These are phyloP conservation scores for Gisinianus flammeolus DNA, from an alignment of 2,888 invertebrate genomes.

Conservation along the genomic window DNA sequence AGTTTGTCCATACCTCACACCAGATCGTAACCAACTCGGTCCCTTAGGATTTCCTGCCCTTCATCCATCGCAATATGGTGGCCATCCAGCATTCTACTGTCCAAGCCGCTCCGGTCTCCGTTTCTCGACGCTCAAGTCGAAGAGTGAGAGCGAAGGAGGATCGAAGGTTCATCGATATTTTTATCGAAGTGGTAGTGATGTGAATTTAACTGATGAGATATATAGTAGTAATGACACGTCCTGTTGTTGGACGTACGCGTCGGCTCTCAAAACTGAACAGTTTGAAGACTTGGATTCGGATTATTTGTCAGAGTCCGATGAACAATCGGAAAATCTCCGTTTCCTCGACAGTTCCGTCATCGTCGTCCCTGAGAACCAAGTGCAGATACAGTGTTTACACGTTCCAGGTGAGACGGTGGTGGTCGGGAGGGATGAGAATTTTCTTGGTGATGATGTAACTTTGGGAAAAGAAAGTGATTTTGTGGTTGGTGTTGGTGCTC, in stretches of 20 bases:
- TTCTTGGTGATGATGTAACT: slow-evolving; percentile 1
- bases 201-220: slow-evolving; percentile 39
- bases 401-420: not conserved
- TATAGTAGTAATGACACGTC: slow-evolving; percentile 44
- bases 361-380: slow-evolving; percentile 18
- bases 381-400: slow-evolving; percentile 36
- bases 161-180: slow-evolving; percentile 30
- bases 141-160: not conserved
- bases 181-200: slow-evolving; percentile 31
- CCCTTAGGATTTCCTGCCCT: slow-evolving; percentile 34
- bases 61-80: slow-evolving; percentile 57
- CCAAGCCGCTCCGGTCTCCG: slow-evolving; percentile 41
- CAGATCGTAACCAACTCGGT: slow-evolving; percentile 54
- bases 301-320: not conserved
- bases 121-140: slow-evolving; percentile 21
- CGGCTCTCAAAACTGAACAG: slow-evolving; percentile 42
- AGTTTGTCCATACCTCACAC: slow-evolving; percentile 57
- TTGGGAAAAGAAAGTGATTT: not conserved
- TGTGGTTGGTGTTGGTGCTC: slow-evolving; percentile 26
- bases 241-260: slow-evolving; percentile 57
- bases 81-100: slow-evolving; percentile 58
- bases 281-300: not conserved
- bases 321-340: too few species aligned
- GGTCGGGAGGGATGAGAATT: not conserved
- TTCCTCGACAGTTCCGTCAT: not conserved